Conservation (phyloP, 2,888 invertebrate species). For the Aricia artaxerxes region DNA sequence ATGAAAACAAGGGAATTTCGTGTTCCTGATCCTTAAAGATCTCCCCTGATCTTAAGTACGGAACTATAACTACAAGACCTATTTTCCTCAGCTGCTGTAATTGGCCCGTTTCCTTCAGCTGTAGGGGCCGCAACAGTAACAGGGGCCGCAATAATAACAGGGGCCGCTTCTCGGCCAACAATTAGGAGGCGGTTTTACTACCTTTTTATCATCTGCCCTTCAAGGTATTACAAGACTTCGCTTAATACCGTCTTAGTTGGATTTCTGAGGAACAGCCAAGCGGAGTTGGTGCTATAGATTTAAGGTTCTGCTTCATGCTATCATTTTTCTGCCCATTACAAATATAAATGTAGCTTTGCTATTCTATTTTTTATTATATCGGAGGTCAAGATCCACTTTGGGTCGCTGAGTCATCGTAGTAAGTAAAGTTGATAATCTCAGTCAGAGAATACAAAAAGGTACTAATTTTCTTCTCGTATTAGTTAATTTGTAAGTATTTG, state of each 20-base stretch:
- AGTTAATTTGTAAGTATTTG: too few species aligned
- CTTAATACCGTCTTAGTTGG: slow-evolving; percentile 9
- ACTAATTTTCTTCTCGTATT: too few species aligned
- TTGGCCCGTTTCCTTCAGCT: neutral
- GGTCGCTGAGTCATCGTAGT: too few species aligned
- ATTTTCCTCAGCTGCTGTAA: slow-evolving; percentile 6
- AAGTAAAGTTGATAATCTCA: too few species aligned
- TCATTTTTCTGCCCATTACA: too few species aligned
- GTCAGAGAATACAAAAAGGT: too few species aligned
- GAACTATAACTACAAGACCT: slow-evolving; percentile 2
- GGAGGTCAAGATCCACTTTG: too few species aligned
- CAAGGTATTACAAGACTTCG: slow-evolving; percentile 14
- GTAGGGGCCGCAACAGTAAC: neutral
- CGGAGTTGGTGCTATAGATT: neutral
- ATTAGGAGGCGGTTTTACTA: slow-evolving; percentile 3
- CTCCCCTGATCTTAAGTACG: neutral
- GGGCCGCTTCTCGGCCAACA: neutral
- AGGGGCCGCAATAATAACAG: neutral
- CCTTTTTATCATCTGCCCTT: slow-evolving; percentile 7
- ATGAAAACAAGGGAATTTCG: too few species aligned
- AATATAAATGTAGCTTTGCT: too few species aligned
- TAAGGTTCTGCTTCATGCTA: neutral
- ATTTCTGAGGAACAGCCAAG: neutral
- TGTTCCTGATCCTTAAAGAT: neutral
- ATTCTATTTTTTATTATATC: too few species aligned